Percentiles rank a stretch among this genome's conserved stretches.
These are phyloP conservation scores for Brachyptera putata DNA, from an alignment of 2,888 invertebrate genomes.

Conservation along the genomic window DNA sequence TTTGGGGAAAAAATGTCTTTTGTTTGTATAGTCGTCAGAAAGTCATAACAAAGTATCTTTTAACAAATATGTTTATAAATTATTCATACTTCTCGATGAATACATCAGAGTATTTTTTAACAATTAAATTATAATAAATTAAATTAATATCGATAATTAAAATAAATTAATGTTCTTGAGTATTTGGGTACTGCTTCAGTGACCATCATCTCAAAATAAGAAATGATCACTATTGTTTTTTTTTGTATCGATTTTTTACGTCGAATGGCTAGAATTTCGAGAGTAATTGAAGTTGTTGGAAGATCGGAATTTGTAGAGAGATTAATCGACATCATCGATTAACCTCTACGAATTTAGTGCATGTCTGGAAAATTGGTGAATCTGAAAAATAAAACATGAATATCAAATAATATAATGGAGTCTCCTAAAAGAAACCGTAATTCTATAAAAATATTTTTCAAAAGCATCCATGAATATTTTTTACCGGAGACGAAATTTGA, in stretches of 20 bases:
- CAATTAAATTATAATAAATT: constrained; percentile 16
- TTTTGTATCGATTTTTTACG: not conserved
- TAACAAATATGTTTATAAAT: constrained; percentile 11
- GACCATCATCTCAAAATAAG: too few species aligned
- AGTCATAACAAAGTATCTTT: constrained; percentile 4
- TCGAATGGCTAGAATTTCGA: constrained; percentile 14
- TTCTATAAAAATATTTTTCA: too few species aligned
- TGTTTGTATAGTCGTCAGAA: not conserved
- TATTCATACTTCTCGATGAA: not conserved
- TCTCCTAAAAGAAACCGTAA: too few species aligned
- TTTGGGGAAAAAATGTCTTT: not conserved
- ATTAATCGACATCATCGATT: not conserved
- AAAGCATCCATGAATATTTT: too few species aligned
- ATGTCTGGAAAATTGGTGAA: constrained; percentile 5
- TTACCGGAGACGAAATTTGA: too few species aligned
- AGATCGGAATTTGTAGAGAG: not conserved
- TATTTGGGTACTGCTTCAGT: constrained; percentile 21
- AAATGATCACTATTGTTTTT: not conserved
- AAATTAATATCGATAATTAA: not conserved
- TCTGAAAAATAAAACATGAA: constrained; percentile 2
- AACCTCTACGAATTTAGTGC: not conserved
- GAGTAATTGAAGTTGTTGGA: not conserved
- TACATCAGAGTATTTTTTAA: too few species aligned
- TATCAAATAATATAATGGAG: too few species aligned
- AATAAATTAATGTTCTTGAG: constrained; percentile 17